Evolutionary conservation across 2,888 invertebrate genomes (phyloP), one percentile per base, ranked within the genome.

Genomic region (Trisateles emortualis): DNA sequence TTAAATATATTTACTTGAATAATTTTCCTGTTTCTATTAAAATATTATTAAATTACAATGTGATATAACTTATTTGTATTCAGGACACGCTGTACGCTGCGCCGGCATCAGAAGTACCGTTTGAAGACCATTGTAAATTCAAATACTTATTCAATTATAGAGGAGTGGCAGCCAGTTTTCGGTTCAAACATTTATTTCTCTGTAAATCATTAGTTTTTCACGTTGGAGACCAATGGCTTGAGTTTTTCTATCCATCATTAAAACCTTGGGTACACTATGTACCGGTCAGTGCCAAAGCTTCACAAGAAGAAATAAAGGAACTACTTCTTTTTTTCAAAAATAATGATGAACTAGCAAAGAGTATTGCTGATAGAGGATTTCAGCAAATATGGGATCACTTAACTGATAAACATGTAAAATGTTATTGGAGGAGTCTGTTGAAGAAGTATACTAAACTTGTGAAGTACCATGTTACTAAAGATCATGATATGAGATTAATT

Each of bases 241-340:
- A 99, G 90, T 99, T 99, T 86, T 99, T 98, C 86, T 99, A 99
- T 81, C 94, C 95, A 2, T 95, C 96, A 8, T 87, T 99, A 76
- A 96, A 96, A 83, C 98, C 99, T 0, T 99, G 99, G 99, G 95
- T 98, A 33, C 99, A 99, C 88, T 99, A 98, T 83, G 94, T 99
- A 64, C 99, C 99, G 0, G 94, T 99, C 0, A 88, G 84, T 35
- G 79, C 94, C 3, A 94, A 94, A 61, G 95, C 95, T 19, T 94
- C 90, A 16, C 93, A 96, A 84, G 89, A 95, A 35, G 95, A 97
- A 64, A 93, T 98, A n/a, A 93, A 94, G 72, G 93, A 95, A 40
- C 84, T 98, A 16, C 88, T 99, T 3, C 83, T 94, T 38, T 99
- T 97, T 91, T 96, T 96, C 16, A 93, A 93, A 70, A 88, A 94